Evolutionary conservation across 1,140 invertebrate species (phyloP), one percentile per base, ranked within the genome.

Genomic region (Lepeophtheirus salmonis): DNA sequence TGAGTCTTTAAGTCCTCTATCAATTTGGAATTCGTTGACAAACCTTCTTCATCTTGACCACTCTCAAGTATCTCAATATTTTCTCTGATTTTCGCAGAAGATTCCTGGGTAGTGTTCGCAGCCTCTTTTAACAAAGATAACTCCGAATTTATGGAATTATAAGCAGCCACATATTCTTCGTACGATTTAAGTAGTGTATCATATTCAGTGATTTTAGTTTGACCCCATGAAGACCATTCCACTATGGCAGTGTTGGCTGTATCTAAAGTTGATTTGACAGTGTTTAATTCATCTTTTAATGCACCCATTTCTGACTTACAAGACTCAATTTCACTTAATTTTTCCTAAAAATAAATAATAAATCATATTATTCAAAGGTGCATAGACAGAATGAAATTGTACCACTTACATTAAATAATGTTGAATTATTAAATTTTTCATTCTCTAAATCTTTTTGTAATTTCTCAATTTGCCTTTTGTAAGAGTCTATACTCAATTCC

Each of bases 111-210:
- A 41, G 30, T 6, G 6, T 41, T 41, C 6, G 30, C n/a, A 41
- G 30, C n/a, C n/a, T 41, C 30, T 48, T 58, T 58, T 16, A 58
- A 21, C 4, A n/a, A 20, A 48, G 18, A 12, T 6, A 16, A 18
- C 30, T 58, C 56, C 12, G 24, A 10, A 21, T 16, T 24, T n/a
- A 58, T 48, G 4, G 24, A 53, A 22, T 58, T 58, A 21, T 58
- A 58, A 6, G 56, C 24, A 12, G 53, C 41, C 3, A 58, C 56
- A 49, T 58, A 58, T 23, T 49, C 10, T 6, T 58, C 24, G 41
- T 58, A 58, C 10, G 56, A 16, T 17, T 58, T 16, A 4, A 58
- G 21, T 10, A 58, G 56, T 17, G 23, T 16, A 20, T 49, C 24
- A 22, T 58, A 58, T 49, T 58, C 56, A 3, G 10, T 12, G 3